Conservation (phyloP, 2,113 vertebrate species). For the Boleophthalmus pectinirostris region DNA sequence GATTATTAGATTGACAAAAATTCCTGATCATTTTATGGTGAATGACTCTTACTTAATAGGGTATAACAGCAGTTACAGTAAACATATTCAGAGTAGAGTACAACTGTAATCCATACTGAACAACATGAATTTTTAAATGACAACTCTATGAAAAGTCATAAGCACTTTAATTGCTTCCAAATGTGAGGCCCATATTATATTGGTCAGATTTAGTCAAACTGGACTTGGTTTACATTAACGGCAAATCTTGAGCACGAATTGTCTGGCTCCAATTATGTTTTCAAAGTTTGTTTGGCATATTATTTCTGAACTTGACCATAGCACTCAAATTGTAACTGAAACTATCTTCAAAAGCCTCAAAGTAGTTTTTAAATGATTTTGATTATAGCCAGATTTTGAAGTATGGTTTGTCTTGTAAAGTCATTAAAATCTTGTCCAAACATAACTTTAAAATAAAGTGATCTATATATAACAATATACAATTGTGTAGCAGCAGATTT, state of each 20-base stretch:
- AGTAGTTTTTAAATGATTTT: conserved; percentile 34
- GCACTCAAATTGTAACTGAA: conserved; percentile 16
- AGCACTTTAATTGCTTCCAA: conserved; percentile 62
- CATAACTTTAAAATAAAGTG: no score
- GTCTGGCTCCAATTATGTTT: conserved; percentile 61
- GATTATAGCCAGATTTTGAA: conserved; percentile 20
- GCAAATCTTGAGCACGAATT: conserved; percentile 38
- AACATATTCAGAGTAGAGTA: no score
- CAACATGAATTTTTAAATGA: no score
- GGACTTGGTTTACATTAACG: conserved; percentile 37
- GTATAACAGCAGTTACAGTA: background rate
- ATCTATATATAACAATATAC: no score
- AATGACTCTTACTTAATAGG: background rate
- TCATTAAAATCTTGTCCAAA: background rate
- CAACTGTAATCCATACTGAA: no score
- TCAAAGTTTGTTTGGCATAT: conserved; percentile 38
- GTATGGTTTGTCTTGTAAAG: background rate
- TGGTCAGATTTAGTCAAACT: conserved; percentile 30
- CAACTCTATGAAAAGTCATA: conserved; percentile 19
- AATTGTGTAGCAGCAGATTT: no score
- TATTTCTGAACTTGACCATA: conserved; percentile 41
- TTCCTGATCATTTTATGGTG: no score
- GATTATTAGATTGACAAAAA: no score
- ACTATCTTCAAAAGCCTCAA: background rate
- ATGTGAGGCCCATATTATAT: conserved; percentile 55